Conservation (phyloP, 1,140 invertebrate species). For the Caenorhabditis elegans region WBcel235 BX284606.5:12538001-12538500, state of each 20-base stretch:
- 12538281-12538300: not conserved
- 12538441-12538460: too few relatives aligned
- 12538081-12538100: not conserved
- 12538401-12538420: conserved; percentile 29
- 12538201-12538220: not conserved
- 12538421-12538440: not conserved
- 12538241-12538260: not conserved
- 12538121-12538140: conserved; percentile 57
- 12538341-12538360: not conserved
- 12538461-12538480: too few relatives aligned
- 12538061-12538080: conserved; percentile 20
- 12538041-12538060: conserved; percentile 27
- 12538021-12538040: conserved; percentile 22
- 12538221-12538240: not conserved
- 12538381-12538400: too few relatives aligned
- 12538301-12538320: not conserved
- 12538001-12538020: not conserved
- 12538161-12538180: not conserved
- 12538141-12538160: conserved; percentile 30
- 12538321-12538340: not conserved
- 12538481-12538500: too few relatives aligned
- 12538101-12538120: not conserved
- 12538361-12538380: too few relatives aligned
- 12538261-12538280: not conserved
- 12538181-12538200: not conserved